A percentile compares a stretch with the other conserved stretches of the same genome.
Evolutionary conservation across 2,113 vertebrate genomes (phyloP).

Genomic region (Chaetops frenatus): DNA sequence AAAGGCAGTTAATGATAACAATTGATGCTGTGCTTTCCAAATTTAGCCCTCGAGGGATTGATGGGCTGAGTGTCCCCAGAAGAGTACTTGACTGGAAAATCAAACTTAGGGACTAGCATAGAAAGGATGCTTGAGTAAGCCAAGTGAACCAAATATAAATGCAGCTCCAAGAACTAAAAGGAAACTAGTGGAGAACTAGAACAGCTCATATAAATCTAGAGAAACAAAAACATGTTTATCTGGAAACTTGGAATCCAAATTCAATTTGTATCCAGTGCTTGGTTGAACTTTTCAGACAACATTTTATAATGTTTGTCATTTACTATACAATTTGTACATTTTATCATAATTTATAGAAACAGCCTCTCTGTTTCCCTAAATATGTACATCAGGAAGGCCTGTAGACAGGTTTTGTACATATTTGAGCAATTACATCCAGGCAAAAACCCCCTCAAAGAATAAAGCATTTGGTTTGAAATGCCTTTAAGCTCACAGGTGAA

Average conservation of each 20-base stretch:
- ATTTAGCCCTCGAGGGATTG: background rate
- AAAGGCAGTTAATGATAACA: background rate
- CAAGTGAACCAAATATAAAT: constrained; percentile 2
- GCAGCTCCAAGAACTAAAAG: background rate
- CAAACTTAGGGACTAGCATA: background rate
- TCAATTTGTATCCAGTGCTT: background rate
- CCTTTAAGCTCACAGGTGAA: background rate
- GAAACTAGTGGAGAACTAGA: background rate
- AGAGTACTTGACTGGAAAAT: background rate
- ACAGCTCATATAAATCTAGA: background rate
- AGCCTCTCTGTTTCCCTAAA: background rate
- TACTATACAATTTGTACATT: background rate
- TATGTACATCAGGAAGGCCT: background rate
- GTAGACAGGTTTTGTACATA: background rate
- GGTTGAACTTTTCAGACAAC: background rate
- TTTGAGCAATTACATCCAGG: background rate
- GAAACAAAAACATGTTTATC: background rate
- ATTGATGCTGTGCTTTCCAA: background rate
- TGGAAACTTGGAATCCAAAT: background rate
- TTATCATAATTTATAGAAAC: background rate
- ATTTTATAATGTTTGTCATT: background rate
- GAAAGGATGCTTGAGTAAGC: background rate
- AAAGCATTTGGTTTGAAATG: background rate
- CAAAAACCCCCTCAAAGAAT: background rate
- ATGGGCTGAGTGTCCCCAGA: background rate